phyloP scores from a whole-genome alignment of 2,113 vertebrate genomes.

The Plestiodon gilberti region DNA sequence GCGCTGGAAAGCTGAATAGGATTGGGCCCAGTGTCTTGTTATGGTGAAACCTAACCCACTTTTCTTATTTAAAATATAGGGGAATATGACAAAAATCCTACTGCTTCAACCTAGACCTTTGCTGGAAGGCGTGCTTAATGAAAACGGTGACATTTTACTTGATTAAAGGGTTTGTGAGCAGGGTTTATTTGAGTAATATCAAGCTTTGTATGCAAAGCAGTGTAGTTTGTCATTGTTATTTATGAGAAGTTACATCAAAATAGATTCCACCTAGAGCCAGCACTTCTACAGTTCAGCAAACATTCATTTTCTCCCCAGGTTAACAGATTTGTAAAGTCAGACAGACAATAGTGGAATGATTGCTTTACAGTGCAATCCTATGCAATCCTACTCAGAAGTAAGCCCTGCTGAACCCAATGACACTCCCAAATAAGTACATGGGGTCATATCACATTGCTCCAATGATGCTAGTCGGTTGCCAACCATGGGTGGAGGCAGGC shows the following conservation, averaged over 20 bases:
- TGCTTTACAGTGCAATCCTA: not conserved
- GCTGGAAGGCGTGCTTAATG: constrained; percentile 8
- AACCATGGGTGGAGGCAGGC: not conserved
- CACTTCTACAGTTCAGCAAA: constrained; percentile 14
- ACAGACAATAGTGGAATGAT: constrained; percentile 5
- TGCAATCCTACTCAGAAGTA: not conserved
- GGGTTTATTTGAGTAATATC: constrained; percentile 8
- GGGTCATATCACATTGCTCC: not conserved
- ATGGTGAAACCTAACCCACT: not conserved
- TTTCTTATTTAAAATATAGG: not conserved
- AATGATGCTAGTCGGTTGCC: not conserved
- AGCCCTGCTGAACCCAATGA: not conserved
- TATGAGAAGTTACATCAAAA: constrained; percentile 18
- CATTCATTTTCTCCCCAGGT: constrained; percentile 30
- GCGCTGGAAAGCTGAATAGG: no score
- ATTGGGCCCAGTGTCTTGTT: not conserved
- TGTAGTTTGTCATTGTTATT: not conserved
- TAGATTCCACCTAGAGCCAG: constrained; percentile 26
- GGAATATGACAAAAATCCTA: not conserved
- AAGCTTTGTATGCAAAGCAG: constrained; percentile 37
- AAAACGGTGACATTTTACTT: constrained; percentile 40
- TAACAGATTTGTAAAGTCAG: constrained; percentile 31
- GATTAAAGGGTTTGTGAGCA: constrained; percentile 49
- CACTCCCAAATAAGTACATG: not conserved
- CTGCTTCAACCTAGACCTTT: not conserved